These are phyloP conservation scores for Phalacrocorax brasilianus DNA, from an alignment of 2,113 vertebrate species.

Conservation along the genomic window DNA sequence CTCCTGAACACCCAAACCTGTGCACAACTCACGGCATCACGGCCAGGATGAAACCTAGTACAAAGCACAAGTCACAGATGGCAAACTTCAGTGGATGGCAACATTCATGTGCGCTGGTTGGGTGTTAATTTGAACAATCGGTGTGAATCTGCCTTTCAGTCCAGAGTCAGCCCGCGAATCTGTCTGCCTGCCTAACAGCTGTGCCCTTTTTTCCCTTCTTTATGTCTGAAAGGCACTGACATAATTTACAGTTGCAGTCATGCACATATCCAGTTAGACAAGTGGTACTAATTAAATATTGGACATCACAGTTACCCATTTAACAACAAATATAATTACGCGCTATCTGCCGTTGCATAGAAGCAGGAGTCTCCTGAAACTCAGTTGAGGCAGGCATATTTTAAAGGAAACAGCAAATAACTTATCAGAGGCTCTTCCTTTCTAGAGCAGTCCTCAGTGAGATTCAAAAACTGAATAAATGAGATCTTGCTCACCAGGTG, in stretches of 20 bases:
- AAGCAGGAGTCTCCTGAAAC: conserved; percentile 29
- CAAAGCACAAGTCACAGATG: not conserved
- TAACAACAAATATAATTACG: conserved; percentile 42
- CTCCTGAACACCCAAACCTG: not conserved
- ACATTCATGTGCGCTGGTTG: not conserved
- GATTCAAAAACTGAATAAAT: conserved; percentile 27
- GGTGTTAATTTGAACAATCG: not conserved
- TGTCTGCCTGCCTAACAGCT: not conserved
- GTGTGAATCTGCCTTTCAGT: not conserved
- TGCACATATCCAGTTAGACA: not conserved
- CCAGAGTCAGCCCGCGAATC: not conserved
- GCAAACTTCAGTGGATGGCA: not conserved
- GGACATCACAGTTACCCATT: conserved; percentile 18
- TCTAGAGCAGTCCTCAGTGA: conserved; percentile 29
- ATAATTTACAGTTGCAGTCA: not conserved
- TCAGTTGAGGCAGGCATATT: not conserved
- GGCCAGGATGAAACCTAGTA: not conserved
- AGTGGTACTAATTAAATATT: conserved; percentile 8
- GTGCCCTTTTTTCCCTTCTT: not conserved
- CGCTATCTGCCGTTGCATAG: not conserved
- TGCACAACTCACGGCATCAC: not conserved
- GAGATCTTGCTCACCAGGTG: conserved; percentile 27
- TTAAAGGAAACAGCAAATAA: conserved; percentile 45
- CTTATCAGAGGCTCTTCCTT: conserved; percentile 18
- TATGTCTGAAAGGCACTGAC: not conserved